Evolutionary conservation across 2,888 invertebrate species (phyloP), one percentile per base, ranked within the genome.

Genomic region (Conistra vaccinii): DNA sequence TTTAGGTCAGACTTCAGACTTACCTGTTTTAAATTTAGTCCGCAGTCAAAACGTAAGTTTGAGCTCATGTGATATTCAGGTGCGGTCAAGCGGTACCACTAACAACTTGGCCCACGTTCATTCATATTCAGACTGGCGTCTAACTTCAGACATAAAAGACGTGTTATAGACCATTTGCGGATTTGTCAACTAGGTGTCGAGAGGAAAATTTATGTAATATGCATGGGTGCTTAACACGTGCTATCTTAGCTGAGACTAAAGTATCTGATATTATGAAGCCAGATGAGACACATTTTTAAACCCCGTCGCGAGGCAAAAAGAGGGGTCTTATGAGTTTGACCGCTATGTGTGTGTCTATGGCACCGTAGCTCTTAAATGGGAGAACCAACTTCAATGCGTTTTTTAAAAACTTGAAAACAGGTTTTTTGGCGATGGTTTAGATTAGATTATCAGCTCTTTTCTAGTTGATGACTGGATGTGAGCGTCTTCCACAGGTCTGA

Each of bases 31-130:
- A 83, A 86, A 87, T 85, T 87, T 85, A 85, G 81, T 74, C 69
- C 73, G 76, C 74, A 80, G 76, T 83, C 85, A 81, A 80, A 82
- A 85, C 79, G 68, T 62, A 85, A 85, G 81, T 85, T 83, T 73
- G 68, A 83, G 75, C 87, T 89, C 88, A 88, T 89, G 84, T 81
- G 86, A 85, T 88, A 90, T 90, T 89, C 89, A 90, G 51, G 78
- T 78, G 79, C 81, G 90, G 90, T 88, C 89, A 90, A 85, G 89
- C 85, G 77, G 82, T 75, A 76, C 77, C 70, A 65, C 82, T 87
- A 87, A 86, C 87, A 84, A 84, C 85, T 88, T 86, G 77, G 80
- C 26, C 65, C 48, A 69, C 76, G 60, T 78, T 86, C 85, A 88
- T 90, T 90, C 76, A 86, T 85, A 88, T 89, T 87, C 86, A 86